Conservation (phyloP, 2,797 vertebrate genomes). For the Peromyscus nudipes region DNA sequence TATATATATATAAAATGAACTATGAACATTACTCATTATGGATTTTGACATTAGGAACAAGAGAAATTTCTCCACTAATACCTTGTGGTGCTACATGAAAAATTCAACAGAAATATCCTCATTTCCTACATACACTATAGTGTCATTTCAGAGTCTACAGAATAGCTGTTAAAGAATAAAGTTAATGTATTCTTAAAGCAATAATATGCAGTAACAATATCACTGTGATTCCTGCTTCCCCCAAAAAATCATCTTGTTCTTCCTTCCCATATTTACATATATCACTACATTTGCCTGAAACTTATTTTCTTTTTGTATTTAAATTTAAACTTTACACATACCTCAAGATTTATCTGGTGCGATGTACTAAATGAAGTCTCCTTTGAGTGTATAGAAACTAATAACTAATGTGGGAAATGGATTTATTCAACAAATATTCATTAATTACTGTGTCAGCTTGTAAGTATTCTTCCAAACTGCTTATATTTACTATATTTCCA, state of each 20-base stretch:
- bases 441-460: neutral
- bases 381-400: neutral
- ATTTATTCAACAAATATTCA: constrained; percentile 8
- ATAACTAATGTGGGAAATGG: neutral
- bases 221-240: neutral
- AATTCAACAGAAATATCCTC: neutral
- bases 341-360: neutral
- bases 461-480: neutral
- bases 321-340: neutral
- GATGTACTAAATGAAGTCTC: neutral
- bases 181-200: neutral
- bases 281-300: neutral
- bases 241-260: neutral
- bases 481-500: neutral
- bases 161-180: neutral
- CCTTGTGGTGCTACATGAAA: neutral
- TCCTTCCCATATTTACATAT: neutral
- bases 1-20: neutral
- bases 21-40: neutral
- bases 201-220: neutral
- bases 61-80: neutral
- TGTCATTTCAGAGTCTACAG: neutral
- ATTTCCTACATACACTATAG: neutral
- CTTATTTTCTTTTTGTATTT: neutral
- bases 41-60: neutral